Evolutionary conservation across 2,888 invertebrate genomes (phyloP), one percentile per base, ranked within the genome.

Genomic region (Zhengitettix transpicula): DNA sequence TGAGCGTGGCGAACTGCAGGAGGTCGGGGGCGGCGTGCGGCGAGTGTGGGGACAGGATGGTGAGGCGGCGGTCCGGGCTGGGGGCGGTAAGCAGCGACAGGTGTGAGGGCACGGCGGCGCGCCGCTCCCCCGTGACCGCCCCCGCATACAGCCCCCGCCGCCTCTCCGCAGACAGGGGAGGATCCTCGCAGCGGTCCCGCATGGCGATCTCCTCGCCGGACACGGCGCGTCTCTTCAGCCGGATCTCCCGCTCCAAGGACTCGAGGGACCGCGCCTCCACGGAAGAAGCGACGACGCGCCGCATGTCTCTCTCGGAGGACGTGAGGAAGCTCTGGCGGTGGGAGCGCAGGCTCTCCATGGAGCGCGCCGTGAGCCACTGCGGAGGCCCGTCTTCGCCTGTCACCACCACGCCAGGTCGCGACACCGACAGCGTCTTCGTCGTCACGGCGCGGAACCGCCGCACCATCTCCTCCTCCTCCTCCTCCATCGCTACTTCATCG

Each of bases 11-110:
- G 61, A 64, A 65, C 53, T 81, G 81, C 67, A 81, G 78, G 65
- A 85, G 75, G 66, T 88, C 88, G 1, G 80, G 77, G 7, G 78
- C 77, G 8, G 78, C 74, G 68, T 85, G 78, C 0, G 89, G 90
- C 68, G 85, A 85, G 70, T 86, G 87, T 0, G 87, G 86, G 66
- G 89, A 89, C 61, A 90, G 74, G 61, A 90, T 90, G 52, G 87
- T 89, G 58, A 90, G 79, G 65, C 79, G 80, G 14, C 84, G 70
- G 66, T 79, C 78, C 51, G 72, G 72, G n/a, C 71, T 70, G 1
- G 79, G 78, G 0, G 78, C 77, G 64, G 77, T 77, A 10, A 84
- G 85, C 47, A 86, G 72, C 66, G 85, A 85, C 51, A 86, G 75
- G 69, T 87, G 84, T 67, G 83, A 84, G 17, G 85, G 79, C 41